Conservation (phyloP, 2,113 vertebrate species). For the Amphilophus citrinellus region DNA sequence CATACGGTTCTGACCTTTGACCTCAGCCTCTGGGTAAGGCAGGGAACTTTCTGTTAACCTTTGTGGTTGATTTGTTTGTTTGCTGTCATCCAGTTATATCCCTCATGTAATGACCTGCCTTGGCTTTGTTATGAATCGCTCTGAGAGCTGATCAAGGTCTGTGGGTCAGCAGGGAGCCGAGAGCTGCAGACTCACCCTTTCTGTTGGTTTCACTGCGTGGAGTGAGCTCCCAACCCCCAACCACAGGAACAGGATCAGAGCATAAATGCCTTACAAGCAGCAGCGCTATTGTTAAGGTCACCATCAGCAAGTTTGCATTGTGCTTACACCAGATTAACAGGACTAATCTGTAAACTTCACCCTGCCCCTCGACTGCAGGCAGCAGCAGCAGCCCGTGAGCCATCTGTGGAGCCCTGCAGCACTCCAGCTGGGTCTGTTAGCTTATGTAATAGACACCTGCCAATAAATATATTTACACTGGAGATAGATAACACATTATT, state of each 20-base stretch:
- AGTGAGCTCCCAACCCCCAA: neutral
- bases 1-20: slow-evolving; percentile 36
- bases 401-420: neutral
- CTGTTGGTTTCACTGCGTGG: slow-evolving; percentile 29
- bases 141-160: slow-evolving; percentile 40
- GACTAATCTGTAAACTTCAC: slow-evolving; percentile 21
- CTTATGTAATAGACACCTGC: neutral
- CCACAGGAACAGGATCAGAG: slow-evolving; percentile 46
- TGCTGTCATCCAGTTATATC: slow-evolving; percentile 11
- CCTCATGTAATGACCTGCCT: slow-evolving; percentile 21
- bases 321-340: slow-evolving; percentile 61
- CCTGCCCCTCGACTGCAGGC: slow-evolving; percentile 19
- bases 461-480: neutral
- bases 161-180: slow-evolving; percentile 55
- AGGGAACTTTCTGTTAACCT: neutral
- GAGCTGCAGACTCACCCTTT: slow-evolving; percentile 44
- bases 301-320: slow-evolving; percentile 68
- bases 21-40: neutral
- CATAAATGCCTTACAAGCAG: slow-evolving; percentile 63
- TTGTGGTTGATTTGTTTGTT: slow-evolving; percentile 10
- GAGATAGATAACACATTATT: neutral
- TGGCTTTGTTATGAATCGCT: slow-evolving; percentile 25
- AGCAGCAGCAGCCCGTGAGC: slow-evolving; percentile 15
- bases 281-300: slow-evolving; percentile 41
- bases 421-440: neutral